Conservation (phyloP, 2,113 vertebrate species). For the Prinia subflava region DNA sequence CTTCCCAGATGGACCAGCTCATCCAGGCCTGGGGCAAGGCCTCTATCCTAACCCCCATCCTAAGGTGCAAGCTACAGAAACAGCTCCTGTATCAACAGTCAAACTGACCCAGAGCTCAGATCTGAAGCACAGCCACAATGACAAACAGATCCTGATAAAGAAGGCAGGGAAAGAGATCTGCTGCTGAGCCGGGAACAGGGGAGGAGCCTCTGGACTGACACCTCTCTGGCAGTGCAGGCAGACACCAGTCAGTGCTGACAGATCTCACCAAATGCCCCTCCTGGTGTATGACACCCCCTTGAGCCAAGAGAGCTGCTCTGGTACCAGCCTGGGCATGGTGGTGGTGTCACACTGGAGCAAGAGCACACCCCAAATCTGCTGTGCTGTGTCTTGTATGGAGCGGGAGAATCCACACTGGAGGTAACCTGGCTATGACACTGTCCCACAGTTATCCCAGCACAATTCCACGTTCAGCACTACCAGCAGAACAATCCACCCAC, state of each 20-base stretch:
- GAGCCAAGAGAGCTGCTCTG: not conserved
- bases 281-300: not conserved
- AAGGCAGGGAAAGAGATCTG: not conserved
- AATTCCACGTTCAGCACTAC: not conserved
- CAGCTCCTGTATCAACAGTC: not conserved
- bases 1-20: not conserved
- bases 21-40: not conserved
- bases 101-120: not conserved
- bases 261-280: not conserved
- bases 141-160: not conserved
- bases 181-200: not conserved
- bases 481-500: not conserved
- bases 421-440: not conserved
- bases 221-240: not conserved
- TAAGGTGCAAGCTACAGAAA: not conserved
- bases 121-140: rapidly evolving
- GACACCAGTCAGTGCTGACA: not conserved
- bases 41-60: not conserved
- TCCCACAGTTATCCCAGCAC: not conserved
- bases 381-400: not conserved
- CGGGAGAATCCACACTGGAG: not conserved
- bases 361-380: not conserved
- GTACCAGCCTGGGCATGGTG: not conserved
- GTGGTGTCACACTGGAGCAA: not conserved
- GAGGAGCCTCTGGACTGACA: not conserved